Evolutionary conservation across 2,888 invertebrate species (phyloP).

Genomic region (Pherbina coryleti): DNA sequence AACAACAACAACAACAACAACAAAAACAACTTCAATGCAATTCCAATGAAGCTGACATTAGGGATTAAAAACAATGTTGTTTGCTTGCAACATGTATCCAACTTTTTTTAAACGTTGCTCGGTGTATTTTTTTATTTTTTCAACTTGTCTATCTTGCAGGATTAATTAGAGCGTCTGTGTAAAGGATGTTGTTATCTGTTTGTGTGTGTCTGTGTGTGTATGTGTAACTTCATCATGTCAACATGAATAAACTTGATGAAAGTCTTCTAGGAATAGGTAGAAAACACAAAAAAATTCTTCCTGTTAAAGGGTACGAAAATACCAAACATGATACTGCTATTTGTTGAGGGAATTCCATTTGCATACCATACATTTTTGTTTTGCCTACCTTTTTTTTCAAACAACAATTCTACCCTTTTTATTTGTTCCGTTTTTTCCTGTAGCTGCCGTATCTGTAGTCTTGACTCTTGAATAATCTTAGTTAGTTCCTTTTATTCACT

Average conservation of each 20-base stretch:
- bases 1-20: neutral
- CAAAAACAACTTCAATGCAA: neutral
- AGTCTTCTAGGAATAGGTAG: neutral
- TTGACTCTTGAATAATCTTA: neutral
- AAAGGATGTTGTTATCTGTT: neutral
- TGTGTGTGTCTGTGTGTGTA: neutral
- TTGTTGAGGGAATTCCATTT: slow-evolving; percentile 9
- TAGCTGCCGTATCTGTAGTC: neutral
- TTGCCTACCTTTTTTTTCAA: neutral
- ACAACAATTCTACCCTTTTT: neutral
- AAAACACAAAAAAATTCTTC: neutral
- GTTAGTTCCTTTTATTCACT: neutral
- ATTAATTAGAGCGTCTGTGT: slow-evolving; percentile 15
- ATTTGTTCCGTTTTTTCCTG: neutral
- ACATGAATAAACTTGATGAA: slow-evolving; percentile 4
- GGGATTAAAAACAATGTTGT: slow-evolving; percentile 28
- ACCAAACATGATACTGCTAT: neutral
- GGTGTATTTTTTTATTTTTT: slow-evolving; percentile 3
- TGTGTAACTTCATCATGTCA: slow-evolving; percentile 2
- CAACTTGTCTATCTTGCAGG: neutral
- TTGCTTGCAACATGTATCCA: neutral
- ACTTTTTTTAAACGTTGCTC: neutral
- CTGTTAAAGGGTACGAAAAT: neutral
- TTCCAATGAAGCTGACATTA: slow-evolving; percentile 20
- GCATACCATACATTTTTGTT: neutral